Percentiles rank a stretch among this genome's conserved stretches.
Conservation (phyloP, 2,888 invertebrate species). For the Oscheius sp. region DNA sequence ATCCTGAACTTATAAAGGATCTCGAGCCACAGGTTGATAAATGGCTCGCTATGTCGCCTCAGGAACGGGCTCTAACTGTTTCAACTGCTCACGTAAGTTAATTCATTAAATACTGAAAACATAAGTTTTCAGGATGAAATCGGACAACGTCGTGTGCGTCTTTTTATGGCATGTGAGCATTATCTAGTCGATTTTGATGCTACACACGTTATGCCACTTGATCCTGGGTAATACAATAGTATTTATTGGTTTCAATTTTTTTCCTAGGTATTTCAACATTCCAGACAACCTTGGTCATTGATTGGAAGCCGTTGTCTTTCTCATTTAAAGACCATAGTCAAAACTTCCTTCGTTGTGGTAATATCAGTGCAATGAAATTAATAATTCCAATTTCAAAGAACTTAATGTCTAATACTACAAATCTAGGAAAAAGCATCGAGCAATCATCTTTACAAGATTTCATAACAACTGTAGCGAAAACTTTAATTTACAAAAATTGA, state of each 20-base stretch:
- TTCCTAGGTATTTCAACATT: slow-evolving; percentile 33
- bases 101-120: background rate
- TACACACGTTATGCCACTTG: slow-evolving; percentile 54
- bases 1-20: slow-evolving; percentile 50
- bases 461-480: too few species aligned
- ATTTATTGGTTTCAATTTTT: background rate
- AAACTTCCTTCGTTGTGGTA: too few species aligned
- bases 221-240: slow-evolving; percentile 37
- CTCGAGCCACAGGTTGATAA: slow-evolving; percentile 47
- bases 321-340: too few species aligned
- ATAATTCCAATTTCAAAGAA: too few species aligned
- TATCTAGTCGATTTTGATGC: slow-evolving; percentile 60
- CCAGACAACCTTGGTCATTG: too few species aligned
- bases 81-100: background rate
- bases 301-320: too few species aligned
- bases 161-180: slow-evolving; percentile 49
- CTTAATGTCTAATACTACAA: too few species aligned
- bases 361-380: too few species aligned
- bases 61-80: slow-evolving; percentile 36
- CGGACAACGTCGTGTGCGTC: slow-evolving; percentile 33
- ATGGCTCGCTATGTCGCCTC: slow-evolving; percentile 51
- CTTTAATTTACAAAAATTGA: too few species aligned
- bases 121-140: slow-evolving; percentile 26
- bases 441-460: too few species aligned
- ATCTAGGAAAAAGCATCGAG: too few species aligned